Base-by-base conservation (phyloP, 2,888 invertebrate genomes). In the Laothoe populi region DNA sequence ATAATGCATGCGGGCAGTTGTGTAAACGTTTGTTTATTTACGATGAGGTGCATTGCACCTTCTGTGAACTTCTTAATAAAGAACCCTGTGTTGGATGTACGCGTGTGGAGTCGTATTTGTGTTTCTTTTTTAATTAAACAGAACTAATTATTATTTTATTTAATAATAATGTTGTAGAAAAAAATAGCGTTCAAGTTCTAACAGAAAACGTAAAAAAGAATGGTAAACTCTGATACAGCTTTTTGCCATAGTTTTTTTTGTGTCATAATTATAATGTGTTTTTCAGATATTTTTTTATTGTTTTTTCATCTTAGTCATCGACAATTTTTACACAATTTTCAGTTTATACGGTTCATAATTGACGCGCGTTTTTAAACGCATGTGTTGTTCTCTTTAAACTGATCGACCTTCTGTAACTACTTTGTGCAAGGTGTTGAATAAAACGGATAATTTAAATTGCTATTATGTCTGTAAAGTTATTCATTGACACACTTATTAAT, bases 21-120 rank as follows among this genome's bases (percentile, higher is more conserved):
- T 35, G 53, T 49, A 49, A 53, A 53, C 19, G 53, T 53, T 53
- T 53, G 53, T 53, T 53, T 53, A 53, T 11, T 19, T 53, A 11
- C 11, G 31, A 31, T 35, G 11, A 16, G 26, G 45, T 11, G 35
- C 19, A 11, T 31, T 35, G 31, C 35, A 19, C 31, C 19, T 19
- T 35, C 35, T 31, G 11, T 53, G 35, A 35, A 44, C 44, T 44
- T 19, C 8, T 21, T 53, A 35, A 35, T 35, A 35, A 26, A 26
- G 26, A 4, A 44, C 13, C 3, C n/a, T 49, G 49, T 46, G 23
- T 46, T 4, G 38, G 19, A 19, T 19, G 2, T 44, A 19, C 8
- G 1, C 5, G n/a, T 40, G 13, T 44, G 16, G 4, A 16, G 16
- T 44, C 4, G 16, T 8, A 7, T 38, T 4, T 5, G 31, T n/a